Evolutionary conservation across 2,888 invertebrate genomes (phyloP).

Genomic region (Dorcus hopei): DNA sequence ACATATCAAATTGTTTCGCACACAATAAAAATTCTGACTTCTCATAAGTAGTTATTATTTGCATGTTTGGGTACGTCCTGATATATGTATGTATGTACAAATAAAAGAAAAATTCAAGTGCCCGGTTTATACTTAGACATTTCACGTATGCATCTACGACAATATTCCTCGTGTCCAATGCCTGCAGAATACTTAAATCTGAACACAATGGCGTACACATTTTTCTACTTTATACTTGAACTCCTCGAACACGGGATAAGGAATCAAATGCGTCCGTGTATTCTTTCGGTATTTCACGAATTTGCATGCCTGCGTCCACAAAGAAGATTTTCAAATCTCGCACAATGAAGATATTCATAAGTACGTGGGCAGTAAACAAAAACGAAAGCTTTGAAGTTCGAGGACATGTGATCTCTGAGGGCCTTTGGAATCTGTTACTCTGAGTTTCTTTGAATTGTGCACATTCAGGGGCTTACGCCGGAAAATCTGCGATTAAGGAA

Average conservation of each 20-base stretch:
- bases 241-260: conserved; percentile 4
- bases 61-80: background rate
- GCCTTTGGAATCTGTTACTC: too few relatives aligned
- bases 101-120: conserved; percentile 20
- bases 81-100: background rate
- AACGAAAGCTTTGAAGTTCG: background rate
- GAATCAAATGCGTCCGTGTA: background rate
- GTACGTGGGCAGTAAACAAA: background rate
- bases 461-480: too few relatives aligned
- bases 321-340: conserved; percentile 13
- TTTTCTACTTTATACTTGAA: conserved; percentile 36
- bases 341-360: conserved; percentile 4
- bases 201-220: conserved; percentile 42
- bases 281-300: conserved; percentile 14
- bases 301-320: conserved; percentile 18
- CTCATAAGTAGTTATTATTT: background rate
- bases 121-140: conserved; percentile 26
- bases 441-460: too few relatives aligned
- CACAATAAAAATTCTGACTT: background rate
- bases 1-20: too few relatives aligned
- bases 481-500: too few relatives aligned
- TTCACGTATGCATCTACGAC: conserved; percentile 26
- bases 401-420: too few relatives aligned
- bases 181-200: conserved; percentile 42
- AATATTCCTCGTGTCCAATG: conserved; percentile 29